These are phyloP conservation scores for Drosophila subobscura DNA, from an alignment of 1,140 invertebrate genomes.

Conservation along the genomic window DNA sequence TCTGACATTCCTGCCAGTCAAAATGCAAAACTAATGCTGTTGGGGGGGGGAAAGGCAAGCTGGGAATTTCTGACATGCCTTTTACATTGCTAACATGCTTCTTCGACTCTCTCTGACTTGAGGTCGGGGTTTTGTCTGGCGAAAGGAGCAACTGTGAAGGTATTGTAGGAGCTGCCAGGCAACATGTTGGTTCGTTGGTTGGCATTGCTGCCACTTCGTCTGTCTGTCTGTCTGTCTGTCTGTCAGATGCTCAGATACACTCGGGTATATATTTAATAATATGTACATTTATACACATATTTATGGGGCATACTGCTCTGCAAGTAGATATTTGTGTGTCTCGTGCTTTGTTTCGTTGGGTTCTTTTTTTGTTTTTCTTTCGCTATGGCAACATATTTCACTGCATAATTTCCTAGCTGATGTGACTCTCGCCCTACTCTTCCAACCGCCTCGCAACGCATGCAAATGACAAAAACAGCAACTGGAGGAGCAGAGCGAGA, in stretches of 20 bases:
- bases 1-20: constrained; percentile 66
- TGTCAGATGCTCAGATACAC: constrained; percentile 27
- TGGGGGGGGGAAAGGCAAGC: constrained; percentile 32
- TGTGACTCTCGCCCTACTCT: constrained; percentile 7
- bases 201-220: constrained; percentile 40
- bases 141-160: constrained; percentile 4
- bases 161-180: constrained; percentile 2
- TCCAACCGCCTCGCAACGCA: constrained; percentile 51
- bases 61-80: constrained; percentile 74
- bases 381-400: constrained; percentile 78
- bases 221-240: constrained; percentile 61
- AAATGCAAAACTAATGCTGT: constrained; percentile 59
- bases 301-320: constrained; percentile 6
- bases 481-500: constrained; percentile 39
- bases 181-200: constrained; percentile 38
- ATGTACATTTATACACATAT: constrained; percentile 23
- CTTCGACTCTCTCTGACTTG: constrained; percentile 23
- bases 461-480: constrained; percentile 69
- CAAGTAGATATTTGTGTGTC: constrained; percentile 22
- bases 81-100: constrained; percentile 67
- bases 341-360: constrained; percentile 36
- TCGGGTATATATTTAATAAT: constrained; percentile 50
- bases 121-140: constrained; percentile 23
- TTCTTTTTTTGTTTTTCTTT: constrained; percentile 33
- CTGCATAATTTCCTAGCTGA: constrained; percentile 75